These are phyloP conservation scores for Gasteruption jaculator DNA, from an alignment of 2,888 invertebrate genomes.

Conservation along the genomic window DNA sequence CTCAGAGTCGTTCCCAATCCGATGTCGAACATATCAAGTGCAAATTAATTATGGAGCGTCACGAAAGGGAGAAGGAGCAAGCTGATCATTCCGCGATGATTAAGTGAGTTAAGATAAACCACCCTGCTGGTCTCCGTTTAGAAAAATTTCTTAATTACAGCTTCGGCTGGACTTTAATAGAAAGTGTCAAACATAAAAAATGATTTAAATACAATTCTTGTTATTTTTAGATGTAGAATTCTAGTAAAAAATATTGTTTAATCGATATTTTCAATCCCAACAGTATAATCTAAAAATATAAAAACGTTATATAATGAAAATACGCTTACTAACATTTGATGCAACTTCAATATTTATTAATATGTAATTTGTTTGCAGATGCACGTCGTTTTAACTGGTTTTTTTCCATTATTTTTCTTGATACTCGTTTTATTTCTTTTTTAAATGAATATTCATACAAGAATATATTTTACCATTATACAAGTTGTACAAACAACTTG, in stretches of 20 bases:
- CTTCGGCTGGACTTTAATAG: too few species aligned
- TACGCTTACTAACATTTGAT: too few species aligned
- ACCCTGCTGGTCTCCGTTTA: neutral
- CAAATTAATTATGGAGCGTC: conserved; percentile 71
- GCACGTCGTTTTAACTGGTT: too few species aligned
- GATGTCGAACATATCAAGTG: conserved; percentile 68
- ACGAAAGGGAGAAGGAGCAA: conserved; percentile 78
- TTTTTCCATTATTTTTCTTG: too few species aligned
- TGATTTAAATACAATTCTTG: too few species aligned
- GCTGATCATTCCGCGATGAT: conserved; percentile 73
- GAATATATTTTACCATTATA: neutral
- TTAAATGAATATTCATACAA: neutral
- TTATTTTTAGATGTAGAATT: conserved; percentile 1
- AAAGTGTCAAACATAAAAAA: too few species aligned
- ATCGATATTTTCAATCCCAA: conserved; percentile 6
- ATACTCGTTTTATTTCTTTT: conserved; percentile 11
- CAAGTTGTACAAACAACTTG: neutral
- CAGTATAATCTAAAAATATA: conserved; percentile 11
- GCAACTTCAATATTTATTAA: too few species aligned
- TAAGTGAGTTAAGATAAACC: conserved; percentile 53
- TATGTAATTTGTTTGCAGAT: too few species aligned
- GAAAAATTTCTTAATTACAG: neutral
- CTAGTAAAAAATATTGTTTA: neutral
- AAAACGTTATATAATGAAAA: too few species aligned
- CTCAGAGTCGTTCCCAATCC: conserved; percentile 56